A percentile compares a stretch with the other conserved stretches of the same genome.
Evolutionary conservation across 2,113 vertebrate genomes (phyloP).

Genomic region (Ahaetulla prasina): DNA sequence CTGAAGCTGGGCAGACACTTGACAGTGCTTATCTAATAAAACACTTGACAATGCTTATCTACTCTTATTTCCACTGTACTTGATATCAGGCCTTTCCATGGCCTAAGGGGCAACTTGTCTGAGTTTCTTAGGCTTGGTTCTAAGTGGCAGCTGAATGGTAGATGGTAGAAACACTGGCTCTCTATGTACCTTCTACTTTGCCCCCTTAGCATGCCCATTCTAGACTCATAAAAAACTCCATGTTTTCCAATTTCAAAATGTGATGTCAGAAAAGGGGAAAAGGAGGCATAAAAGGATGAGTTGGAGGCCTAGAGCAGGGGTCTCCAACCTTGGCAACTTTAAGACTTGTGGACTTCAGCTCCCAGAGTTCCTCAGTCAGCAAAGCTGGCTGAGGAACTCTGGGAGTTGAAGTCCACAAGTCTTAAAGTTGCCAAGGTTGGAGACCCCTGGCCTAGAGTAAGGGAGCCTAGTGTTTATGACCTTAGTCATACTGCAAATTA

Average conservation of each 20-base stretch:
- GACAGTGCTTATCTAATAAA: neutral
- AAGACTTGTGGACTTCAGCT: too few relatives aligned
- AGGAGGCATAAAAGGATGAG: neutral
- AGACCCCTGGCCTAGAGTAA: neutral
- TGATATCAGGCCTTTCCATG: neutral
- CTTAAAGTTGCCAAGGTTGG: too few relatives aligned
- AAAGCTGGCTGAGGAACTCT: too few relatives aligned
- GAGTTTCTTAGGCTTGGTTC: neutral
- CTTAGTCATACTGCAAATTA: neutral
- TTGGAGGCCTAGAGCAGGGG: neutral
- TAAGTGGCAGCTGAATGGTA: neutral
- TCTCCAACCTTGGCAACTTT: too few relatives aligned
- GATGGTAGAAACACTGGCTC: neutral
- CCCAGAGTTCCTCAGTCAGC: too few relatives aligned
- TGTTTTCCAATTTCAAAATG: neutral
- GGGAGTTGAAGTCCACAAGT: too few relatives aligned
- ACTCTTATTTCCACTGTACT: neutral
- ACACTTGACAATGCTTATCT: too few relatives aligned
- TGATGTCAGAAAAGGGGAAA: neutral
- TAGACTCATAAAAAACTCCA: neutral
- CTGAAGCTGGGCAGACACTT: neutral
- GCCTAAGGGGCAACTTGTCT: neutral
- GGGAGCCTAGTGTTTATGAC: neutral
- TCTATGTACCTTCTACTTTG: neutral
- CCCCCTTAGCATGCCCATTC: neutral